These are phyloP conservation scores for Galeopsomyia nigrocyanea DNA, from an alignment of 2,888 invertebrate species.

Conservation along the genomic window DNA sequence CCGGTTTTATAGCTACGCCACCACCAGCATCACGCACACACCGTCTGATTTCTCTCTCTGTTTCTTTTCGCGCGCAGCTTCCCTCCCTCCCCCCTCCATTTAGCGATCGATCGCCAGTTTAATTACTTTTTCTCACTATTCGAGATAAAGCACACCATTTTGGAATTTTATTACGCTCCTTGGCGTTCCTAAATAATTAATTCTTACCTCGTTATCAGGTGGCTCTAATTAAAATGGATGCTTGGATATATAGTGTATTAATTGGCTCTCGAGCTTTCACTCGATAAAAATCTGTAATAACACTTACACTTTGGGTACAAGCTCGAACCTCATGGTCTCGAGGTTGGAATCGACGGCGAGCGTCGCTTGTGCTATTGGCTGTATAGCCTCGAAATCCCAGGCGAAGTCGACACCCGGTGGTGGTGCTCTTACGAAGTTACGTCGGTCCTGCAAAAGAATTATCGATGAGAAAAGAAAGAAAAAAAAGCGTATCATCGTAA, in stretches of 20 bases:
- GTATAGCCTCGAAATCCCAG: conserved; percentile 93
- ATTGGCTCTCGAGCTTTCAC: too few relatives aligned
- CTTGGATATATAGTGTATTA: too few relatives aligned
- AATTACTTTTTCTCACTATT: not conserved
- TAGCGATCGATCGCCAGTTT: too few relatives aligned
- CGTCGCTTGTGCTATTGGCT: conserved; percentile 94
- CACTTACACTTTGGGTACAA: conserved; percentile 98
- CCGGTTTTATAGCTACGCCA: not conserved
- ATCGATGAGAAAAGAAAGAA: not conserved
- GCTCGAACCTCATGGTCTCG: conserved; percentile 98
- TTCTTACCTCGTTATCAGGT: too few relatives aligned
- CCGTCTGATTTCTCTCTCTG: conserved; percentile 4
- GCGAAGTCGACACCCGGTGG: conserved; percentile 95
- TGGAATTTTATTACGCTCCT: too few relatives aligned
- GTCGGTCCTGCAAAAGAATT: conserved; percentile 79
- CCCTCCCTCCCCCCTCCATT: too few relatives aligned
- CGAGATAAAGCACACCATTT: too few relatives aligned
- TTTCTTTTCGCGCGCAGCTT: conserved; percentile 4
- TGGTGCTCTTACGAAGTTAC: conserved; percentile 97
- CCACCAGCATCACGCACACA: too few relatives aligned
- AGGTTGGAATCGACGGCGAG: conserved; percentile 96
- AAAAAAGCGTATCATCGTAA: not conserved
- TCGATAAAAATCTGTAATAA: not conserved
- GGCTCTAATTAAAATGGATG: too few relatives aligned
- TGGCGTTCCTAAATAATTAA: not conserved